Base-by-base conservation (phyloP, 1,140 invertebrate genomes). In the Belonocnema kinseyi region DNA sequence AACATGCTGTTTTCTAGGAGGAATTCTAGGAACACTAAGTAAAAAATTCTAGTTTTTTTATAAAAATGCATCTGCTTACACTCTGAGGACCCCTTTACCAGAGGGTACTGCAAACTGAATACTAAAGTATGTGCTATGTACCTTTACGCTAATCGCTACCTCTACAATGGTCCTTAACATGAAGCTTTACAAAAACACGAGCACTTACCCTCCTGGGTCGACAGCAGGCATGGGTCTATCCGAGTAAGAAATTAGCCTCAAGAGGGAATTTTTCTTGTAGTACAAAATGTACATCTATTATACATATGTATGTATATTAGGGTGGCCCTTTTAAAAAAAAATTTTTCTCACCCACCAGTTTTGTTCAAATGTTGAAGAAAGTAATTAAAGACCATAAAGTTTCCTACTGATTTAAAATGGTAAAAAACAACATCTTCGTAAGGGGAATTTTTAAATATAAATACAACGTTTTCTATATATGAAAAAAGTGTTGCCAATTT, bases 181-280 rank as follows among this genome's bases (percentile, higher is more conserved):
- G 78, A 86, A 82, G 83, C 79, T 77, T 26, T 75, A 81, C 71
- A 80, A 84, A 85, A 83, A 85, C 82, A 86, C 83, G 81, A 85
- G 80, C 88, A 90, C 89, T 90, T 90, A 91, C 89, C 88, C 89
- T 88, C 87, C 86, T 87, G 86, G 88, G 85, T 89, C 82, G 84
- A 86, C 86, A 88, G 89, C 88, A 90, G 89, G 88, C 88, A 90
- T 89, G 85, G 85, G 84, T 90, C 85, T 89, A 89, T 89, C 86
- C 88, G 80, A 79, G 80, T 80, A 83, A 81, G 82, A 85, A 86
- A 77, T 80, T 82, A 82, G 83, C 81, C 84, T 83, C 85, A 79
- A 78, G 79, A 75, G 77, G 80, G 75, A 58, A 66, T 73, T 80
- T 80, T 81, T 80, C 76, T 66, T n/a, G 73, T 40, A 53, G 66